phyloP scores from a whole-genome alignment of 2,797 vertebrate genomes.

The Acanthurus tractus region DNA sequence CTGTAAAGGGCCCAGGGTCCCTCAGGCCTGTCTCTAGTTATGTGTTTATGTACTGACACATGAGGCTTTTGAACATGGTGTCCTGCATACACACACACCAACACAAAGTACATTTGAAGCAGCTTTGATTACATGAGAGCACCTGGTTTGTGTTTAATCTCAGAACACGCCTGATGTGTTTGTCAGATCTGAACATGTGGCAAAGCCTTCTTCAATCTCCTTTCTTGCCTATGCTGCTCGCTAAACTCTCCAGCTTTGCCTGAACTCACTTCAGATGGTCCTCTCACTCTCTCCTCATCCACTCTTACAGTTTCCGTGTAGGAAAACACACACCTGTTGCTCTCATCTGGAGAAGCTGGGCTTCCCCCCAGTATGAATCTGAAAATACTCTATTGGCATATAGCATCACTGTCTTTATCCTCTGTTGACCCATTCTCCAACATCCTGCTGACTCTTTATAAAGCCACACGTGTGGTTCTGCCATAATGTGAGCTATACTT shows the following conservation, averaged over 20 bases:
- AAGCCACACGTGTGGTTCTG: conserved; percentile 36
- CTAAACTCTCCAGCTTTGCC: conserved; percentile 56
- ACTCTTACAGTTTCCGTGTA: neutral
- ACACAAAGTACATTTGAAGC: conserved; percentile 44
- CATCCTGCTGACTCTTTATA: conserved; percentile 19
- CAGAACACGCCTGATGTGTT: conserved; percentile 26
- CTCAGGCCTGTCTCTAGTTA: conserved; percentile 53
- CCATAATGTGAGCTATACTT: conserved; percentile 24
- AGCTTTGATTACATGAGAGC: conserved; percentile 66
- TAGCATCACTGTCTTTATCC: conserved; percentile 21
- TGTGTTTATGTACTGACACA: conserved; percentile 33
- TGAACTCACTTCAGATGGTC: conserved; percentile 75
- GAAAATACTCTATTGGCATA: neutral
- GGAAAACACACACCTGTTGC: conserved; percentile 40
- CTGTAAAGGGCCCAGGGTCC: neutral
- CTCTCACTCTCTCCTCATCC: conserved; percentile 28
- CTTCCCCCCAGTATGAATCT: neutral
- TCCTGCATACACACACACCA: conserved; percentile 17
- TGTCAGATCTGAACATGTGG: conserved; percentile 59
- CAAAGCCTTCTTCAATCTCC: conserved; percentile 47
- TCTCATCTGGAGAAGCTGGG: conserved; percentile 27
- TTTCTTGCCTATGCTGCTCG: conserved; percentile 54
- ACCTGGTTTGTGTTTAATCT: conserved; percentile 77
- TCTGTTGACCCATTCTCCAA: conserved; percentile 18
- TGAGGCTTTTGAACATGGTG: conserved; percentile 29